These are phyloP conservation scores for Chloroceryle amazona DNA, from an alignment of 2,797 vertebrate genomes.

Conservation along the genomic window DNA sequence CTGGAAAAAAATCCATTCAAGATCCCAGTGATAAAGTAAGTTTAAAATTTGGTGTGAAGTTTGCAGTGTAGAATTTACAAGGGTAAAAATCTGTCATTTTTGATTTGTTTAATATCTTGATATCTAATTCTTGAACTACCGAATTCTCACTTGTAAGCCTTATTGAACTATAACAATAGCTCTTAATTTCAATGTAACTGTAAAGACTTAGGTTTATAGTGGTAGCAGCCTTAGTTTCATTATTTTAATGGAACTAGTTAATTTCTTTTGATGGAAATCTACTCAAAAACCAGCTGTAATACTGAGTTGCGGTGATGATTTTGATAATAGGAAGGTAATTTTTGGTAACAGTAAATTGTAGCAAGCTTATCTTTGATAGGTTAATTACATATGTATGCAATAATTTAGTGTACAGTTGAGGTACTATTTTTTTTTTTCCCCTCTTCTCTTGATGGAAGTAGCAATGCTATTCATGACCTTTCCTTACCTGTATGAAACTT, in stretches of 20 bases:
- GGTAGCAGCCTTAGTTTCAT: not conserved
- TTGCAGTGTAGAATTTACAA: not conserved
- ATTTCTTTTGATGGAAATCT: not conserved
- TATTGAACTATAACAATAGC: not conserved
- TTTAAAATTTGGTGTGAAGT: not conserved
- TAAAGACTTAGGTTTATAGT: not conserved
- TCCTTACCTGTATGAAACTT: not conserved
- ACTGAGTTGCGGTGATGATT: not conserved
- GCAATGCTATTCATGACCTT: not conserved
- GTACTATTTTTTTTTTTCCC: no score
- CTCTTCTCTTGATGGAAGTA: not conserved
- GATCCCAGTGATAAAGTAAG: conserved; percentile 82
- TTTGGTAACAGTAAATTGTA: not conserved
- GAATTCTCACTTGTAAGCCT: not conserved
- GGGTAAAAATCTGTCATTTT: not conserved
- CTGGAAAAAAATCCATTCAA: conserved; percentile 80
- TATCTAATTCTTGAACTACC: not conserved
- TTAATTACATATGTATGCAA: not conserved
- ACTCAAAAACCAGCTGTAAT: not conserved
- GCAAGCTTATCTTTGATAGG: not conserved
- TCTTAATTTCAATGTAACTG: not conserved
- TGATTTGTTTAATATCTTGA: not conserved
- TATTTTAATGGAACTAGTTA: not conserved
- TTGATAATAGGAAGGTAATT: not conserved
- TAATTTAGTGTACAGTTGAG: not conserved